These are phyloP conservation scores for Myotis davidii DNA, from an alignment of 2,113 vertebrate species.

Conservation along the genomic window DNA sequence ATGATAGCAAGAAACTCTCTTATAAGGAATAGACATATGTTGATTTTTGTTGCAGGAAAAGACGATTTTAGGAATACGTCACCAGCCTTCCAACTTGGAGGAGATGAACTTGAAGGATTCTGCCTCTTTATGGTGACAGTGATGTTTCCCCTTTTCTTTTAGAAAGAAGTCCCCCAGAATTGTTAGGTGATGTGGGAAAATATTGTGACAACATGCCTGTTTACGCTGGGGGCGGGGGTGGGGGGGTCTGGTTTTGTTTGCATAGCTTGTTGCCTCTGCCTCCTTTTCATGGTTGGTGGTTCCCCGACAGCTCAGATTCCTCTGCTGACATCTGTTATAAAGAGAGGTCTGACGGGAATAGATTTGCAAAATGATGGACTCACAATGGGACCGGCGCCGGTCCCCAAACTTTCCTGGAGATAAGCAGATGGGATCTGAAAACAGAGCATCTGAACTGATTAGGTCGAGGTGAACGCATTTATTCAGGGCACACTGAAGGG, in stretches of 20 bases:
- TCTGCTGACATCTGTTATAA: conserved; percentile 76
- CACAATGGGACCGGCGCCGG: conserved; percentile 68
- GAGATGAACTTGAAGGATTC: neutral
- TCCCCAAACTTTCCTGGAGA: conserved; percentile 72
- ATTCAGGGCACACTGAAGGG: conserved; percentile 18
- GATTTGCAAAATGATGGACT: conserved; percentile 75
- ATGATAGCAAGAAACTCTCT: neutral
- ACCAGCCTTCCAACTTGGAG: neutral
- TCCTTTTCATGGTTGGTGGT: conserved; percentile 57
- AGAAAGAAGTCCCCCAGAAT: neutral
- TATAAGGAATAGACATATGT: neutral
- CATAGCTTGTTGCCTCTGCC: conserved; percentile 39
- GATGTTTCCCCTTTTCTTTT: neutral
- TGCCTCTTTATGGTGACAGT: neutral
- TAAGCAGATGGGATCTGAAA: conserved; percentile 77
- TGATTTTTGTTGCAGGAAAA: neutral
- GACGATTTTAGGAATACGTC: neutral
- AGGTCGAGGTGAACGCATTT: conserved; percentile 72
- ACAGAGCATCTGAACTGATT: conserved; percentile 71
- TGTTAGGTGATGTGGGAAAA: conserved; percentile 77
- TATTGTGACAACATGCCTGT: conserved; percentile 72
- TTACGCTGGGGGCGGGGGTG: conserved; percentile 12
- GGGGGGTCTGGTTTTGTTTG: conserved; percentile 31
- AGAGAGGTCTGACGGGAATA: conserved; percentile 69
- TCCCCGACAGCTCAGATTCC: conserved; percentile 77